These are phyloP conservation scores for Scolopax rusticola DNA, from an alignment of 2,797 vertebrate genomes.

Conservation along the genomic window DNA sequence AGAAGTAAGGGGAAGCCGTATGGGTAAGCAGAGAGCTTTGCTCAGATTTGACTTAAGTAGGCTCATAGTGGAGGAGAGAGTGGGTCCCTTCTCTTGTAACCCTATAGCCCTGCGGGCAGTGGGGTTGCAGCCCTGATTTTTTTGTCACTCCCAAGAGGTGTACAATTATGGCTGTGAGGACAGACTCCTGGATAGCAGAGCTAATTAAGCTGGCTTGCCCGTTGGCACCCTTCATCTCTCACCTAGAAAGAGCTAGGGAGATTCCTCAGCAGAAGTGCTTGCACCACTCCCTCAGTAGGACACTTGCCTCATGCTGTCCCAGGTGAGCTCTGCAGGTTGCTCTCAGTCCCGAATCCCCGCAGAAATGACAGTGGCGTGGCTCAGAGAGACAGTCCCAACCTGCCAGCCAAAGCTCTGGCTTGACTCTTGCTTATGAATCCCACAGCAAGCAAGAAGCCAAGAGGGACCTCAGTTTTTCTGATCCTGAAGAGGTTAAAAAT, in stretches of 20 bases:
- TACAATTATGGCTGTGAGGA: not conserved
- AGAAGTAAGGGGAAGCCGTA: not conserved
- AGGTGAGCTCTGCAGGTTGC: not conserved
- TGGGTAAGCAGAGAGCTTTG: not conserved
- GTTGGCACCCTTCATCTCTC: not conserved
- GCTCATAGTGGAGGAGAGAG: not conserved
- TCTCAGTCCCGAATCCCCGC: not conserved
- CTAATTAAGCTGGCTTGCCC: not conserved
- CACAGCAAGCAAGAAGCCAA: not conserved
- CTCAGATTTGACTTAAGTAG: not conserved
- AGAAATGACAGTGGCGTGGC: not conserved
- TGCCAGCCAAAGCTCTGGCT: not conserved
- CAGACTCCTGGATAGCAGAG: not conserved
- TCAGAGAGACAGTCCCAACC: not conserved
- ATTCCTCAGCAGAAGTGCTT: not conserved
- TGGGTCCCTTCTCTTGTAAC: not conserved
- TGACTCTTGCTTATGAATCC: not conserved
- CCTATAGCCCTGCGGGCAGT: fast-evolving
- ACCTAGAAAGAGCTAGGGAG: fast-evolving
- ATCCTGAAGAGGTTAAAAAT: not conserved
- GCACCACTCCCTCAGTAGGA: not conserved
- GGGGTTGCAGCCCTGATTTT: not conserved
- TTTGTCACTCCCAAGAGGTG: not conserved
- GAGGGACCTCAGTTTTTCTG: not conserved
- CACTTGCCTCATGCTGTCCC: not conserved